These are phyloP conservation scores for Zosterops borbonicus DNA, from an alignment of 2,113 vertebrate species.

Conservation along the genomic window DNA sequence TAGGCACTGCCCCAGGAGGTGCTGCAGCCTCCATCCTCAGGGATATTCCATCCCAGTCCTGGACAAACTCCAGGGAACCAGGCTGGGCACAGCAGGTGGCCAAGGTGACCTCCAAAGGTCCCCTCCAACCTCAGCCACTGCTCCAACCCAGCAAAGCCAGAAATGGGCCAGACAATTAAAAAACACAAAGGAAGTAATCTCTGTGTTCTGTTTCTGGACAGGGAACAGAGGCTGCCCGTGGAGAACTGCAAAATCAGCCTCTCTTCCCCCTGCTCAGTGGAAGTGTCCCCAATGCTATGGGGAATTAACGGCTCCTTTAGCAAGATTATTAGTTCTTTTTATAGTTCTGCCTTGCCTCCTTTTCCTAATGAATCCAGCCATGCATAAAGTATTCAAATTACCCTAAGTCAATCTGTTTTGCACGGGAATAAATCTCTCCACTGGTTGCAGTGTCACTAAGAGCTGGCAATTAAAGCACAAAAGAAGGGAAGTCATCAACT, in stretches of 20 bases:
- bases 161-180: background rate
- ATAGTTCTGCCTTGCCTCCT: slow-evolving; percentile 55
- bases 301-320: slow-evolving; percentile 58
- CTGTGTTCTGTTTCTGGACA: background rate
- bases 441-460: slow-evolving; percentile 19
- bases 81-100: fast-evolving
- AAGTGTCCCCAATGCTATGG: background rate
- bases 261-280: background rate
- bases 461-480: background rate
- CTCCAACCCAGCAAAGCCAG: background rate
- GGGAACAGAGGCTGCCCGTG: background rate
- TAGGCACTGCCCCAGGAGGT: background rate
- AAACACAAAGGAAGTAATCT: background rate
- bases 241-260: background rate
- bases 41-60: background rate
- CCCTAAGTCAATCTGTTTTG: slow-evolving; percentile 63
- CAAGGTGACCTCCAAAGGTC: background rate
- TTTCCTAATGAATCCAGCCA: slow-evolving; percentile 55
- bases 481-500: background rate
- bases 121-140: background rate
- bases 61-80: background rate
- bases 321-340: slow-evolving; percentile 62
- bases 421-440: slow-evolving; percentile 52
- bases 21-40: background rate
- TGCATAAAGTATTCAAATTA: slow-evolving; percentile 61